These are phyloP conservation scores for Psilanteris sp. DNA, from an alignment of 1,140 invertebrate species.

Conservation along the genomic window DNA sequence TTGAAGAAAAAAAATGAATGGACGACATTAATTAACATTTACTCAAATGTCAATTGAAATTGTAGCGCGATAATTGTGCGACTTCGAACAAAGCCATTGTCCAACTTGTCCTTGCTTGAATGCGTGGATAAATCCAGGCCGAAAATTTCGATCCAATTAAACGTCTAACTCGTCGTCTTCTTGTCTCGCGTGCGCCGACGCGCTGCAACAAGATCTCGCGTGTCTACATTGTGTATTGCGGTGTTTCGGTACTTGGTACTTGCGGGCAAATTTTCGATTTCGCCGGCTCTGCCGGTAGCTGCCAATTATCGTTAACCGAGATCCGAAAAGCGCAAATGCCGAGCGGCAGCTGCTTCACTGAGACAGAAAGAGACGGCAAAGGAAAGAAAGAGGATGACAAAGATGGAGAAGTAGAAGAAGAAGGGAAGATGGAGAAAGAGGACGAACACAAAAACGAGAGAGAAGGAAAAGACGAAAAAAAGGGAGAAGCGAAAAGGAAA, in stretches of 20 bases:
- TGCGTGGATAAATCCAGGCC: conserved; percentile 5
- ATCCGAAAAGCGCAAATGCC: conserved; percentile 67
- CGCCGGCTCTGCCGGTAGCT: conserved; percentile 67
- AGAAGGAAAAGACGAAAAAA: conserved; percentile 2
- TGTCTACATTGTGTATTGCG: conserved; percentile 46
- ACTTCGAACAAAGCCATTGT: conserved; percentile 27
- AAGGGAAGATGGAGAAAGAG: background rate
- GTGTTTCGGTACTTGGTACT: conserved; percentile 7
- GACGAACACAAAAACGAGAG: conserved; percentile 1
- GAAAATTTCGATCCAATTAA: conserved; percentile 47
- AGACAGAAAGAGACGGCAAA: conserved; percentile 2
- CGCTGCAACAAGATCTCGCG: conserved; percentile 45
- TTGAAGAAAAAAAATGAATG: too few species aligned
- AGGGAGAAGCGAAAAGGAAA: conserved; percentile 62
- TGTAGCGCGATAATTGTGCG: conserved; percentile 24
- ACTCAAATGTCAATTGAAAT: background rate
- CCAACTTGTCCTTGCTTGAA: conserved; percentile 7
- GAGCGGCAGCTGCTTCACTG: conserved; percentile 38
- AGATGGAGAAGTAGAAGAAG: background rate
- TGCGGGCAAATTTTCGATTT: conserved; percentile 56
- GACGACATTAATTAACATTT: conserved; percentile 8
- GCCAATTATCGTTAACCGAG: conserved; percentile 76
- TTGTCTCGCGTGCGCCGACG: conserved; percentile 38
- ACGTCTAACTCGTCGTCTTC: conserved; percentile 17
- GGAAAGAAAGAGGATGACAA: background rate